phyloP scores from a whole-genome alignment of 2,888 invertebrate genomes.

The Amblyjoppa fuscipennis region DNA sequence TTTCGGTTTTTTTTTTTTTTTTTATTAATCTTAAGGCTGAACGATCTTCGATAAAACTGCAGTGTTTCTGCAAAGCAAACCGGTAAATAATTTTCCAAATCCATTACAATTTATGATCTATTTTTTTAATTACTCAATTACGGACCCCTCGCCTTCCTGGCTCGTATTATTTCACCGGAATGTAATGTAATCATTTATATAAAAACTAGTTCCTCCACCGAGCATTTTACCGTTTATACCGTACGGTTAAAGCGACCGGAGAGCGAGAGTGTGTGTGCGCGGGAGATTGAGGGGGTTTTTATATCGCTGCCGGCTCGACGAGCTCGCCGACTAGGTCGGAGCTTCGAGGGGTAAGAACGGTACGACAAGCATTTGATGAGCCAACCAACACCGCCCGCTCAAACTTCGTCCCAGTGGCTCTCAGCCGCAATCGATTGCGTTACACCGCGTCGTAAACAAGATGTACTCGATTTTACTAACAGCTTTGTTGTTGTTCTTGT shows the following conservation, averaged over 20 bases:
- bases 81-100: no score
- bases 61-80: no score
- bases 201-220: no score
- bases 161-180: no score
- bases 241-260: background rate
- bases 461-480: background rate
- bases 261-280: background rate
- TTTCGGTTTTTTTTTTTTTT: no score
- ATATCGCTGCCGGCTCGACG: conserved; percentile 70
- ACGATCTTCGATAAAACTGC: no score
- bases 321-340: conserved; percentile 78
- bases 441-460: background rate
- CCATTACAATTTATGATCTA: no score
- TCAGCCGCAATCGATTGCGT: conserved; percentile 66
- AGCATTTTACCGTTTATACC: background rate
- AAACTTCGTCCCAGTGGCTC: conserved; percentile 80
- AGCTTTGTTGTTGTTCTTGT: background rate
- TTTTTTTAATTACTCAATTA: no score
- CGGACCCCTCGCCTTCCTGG: no score
- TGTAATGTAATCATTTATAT: no score
- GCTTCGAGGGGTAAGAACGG: conserved; percentile 82
- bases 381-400: conserved; percentile 82
- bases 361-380: conserved; percentile 84
- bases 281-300: conserved; percentile 72
- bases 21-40: no score